Evolutionary conservation across 2,113 vertebrate species (phyloP).

Genomic region (Anoplopoma fimbria): DNA sequence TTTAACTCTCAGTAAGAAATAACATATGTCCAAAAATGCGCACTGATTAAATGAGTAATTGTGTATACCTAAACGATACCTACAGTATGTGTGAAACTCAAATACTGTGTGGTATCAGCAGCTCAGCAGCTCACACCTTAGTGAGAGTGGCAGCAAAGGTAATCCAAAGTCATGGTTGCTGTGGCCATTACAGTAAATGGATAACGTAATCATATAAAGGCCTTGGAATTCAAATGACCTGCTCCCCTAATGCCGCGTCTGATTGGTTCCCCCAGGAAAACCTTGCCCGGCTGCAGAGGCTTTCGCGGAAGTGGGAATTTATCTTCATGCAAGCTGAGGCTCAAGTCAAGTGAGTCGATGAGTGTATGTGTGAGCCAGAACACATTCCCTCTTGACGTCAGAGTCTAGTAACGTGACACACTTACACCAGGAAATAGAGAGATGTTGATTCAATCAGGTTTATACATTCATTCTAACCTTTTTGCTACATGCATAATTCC

Average conservation of each 20-base stretch:
- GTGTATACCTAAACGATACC: neutral
- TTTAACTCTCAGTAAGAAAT: neutral
- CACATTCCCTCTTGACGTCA: neutral
- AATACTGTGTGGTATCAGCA: neutral
- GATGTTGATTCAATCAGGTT: neutral
- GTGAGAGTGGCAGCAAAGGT: constrained; percentile 3
- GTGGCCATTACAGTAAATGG: constrained; percentile 1
- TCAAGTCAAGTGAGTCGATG: constrained; percentile 94
- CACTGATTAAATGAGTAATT: neutral
- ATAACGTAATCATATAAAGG: constrained; percentile 31
- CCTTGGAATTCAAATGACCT: constrained; percentile 31
- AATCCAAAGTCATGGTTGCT: constrained; percentile 21
- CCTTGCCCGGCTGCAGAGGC: constrained; percentile 95
- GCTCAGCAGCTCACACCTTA: neutral
- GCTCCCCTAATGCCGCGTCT: neutral
- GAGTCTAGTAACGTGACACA: neutral
- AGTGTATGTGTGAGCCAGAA: constrained; percentile 8
- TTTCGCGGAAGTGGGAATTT: constrained; percentile 98
- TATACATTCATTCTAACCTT: neutral
- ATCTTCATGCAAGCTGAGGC: constrained; percentile 99
- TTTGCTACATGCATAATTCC: constrained; percentile 15
- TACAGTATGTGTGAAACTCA: neutral
- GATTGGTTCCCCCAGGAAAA: constrained; percentile 89
- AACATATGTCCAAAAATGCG: neutral
- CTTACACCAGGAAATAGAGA: neutral